Evolutionary conservation across 1,140 invertebrate genomes (phyloP).

Genomic region (Cheumatopsyche charites): DNA sequence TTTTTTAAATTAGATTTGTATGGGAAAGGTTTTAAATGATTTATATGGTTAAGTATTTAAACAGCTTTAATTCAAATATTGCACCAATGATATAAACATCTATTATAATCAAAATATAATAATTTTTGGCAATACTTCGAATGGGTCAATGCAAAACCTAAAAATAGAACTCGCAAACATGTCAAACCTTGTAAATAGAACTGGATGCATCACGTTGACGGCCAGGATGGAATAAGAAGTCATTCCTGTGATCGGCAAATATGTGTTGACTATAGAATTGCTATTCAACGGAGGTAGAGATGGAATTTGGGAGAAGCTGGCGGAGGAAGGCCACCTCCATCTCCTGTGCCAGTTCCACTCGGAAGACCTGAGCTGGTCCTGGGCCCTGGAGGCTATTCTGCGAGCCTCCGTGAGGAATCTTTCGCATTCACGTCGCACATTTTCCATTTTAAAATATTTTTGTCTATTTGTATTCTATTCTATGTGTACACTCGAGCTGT

Average conservation of each 20-base stretch:
- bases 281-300: background rate
- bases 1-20: no score
- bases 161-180: conserved; percentile 18
- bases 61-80: no score
- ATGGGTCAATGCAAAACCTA: background rate
- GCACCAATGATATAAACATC: no score
- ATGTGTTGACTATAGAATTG: background rate
- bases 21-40: no score
- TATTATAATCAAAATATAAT: no score
- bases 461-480: no score
- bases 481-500: no score
- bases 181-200: conserved; percentile 57
- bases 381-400: background rate
- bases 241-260: background rate
- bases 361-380: background rate
- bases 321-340: background rate
- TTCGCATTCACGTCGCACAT: background rate
- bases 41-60: no score
- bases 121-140: no score
- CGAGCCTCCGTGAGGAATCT: background rate
- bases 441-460: background rate
- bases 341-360: background rate
- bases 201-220: conserved; percentile 60
- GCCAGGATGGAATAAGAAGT: conserved; percentile 57
- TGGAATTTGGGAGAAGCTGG: background rate